phyloP scores from a whole-genome alignment of 2,888 invertebrate genomes.

The Synanthedon tipuliformis region DNA sequence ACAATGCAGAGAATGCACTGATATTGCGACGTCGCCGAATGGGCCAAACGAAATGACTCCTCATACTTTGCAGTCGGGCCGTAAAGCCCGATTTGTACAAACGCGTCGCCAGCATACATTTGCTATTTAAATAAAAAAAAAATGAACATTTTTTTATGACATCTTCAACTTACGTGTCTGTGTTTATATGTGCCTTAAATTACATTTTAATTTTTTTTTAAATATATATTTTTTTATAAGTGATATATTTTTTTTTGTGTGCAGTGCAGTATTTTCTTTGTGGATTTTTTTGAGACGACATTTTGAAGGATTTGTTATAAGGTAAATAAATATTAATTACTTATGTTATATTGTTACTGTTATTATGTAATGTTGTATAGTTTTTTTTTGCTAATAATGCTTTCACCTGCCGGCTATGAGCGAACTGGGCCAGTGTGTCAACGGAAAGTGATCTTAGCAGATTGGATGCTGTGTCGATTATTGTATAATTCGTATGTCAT shows the following conservation, averaged over 20 bases:
- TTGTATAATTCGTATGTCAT: background rate
- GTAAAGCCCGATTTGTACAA: conserved; percentile 19
- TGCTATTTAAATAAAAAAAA: conserved; percentile 8
- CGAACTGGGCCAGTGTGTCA: conserved; percentile 38
- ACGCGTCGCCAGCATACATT: conserved; percentile 11
- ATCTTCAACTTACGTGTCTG: too few species aligned
- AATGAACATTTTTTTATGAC: background rate
- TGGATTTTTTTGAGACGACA: background rate
- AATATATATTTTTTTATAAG: conserved; percentile 7
- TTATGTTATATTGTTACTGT: conserved; percentile 18
- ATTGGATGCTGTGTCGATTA: conserved; percentile 21
- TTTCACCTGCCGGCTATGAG: conserved; percentile 29
- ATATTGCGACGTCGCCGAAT: background rate
- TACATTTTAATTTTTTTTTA: conserved; percentile 3
- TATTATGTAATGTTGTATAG: conserved; percentile 34
- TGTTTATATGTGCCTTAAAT: too few species aligned
- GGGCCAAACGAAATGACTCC: too few species aligned
- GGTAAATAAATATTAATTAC: conserved; percentile 2
- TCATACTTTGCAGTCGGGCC: conserved; percentile 21
- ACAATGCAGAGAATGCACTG: conserved; percentile 6
- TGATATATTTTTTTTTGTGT: background rate
- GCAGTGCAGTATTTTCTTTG: background rate
- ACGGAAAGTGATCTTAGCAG: conserved; percentile 30
- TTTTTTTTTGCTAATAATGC: conserved; percentile 33
- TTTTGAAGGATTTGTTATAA: conserved; percentile 3